Evolutionary conservation across 2,113 vertebrate genomes (phyloP), one percentile per base, ranked within the genome.

Genomic region (Patagioenas fasciata): DNA sequence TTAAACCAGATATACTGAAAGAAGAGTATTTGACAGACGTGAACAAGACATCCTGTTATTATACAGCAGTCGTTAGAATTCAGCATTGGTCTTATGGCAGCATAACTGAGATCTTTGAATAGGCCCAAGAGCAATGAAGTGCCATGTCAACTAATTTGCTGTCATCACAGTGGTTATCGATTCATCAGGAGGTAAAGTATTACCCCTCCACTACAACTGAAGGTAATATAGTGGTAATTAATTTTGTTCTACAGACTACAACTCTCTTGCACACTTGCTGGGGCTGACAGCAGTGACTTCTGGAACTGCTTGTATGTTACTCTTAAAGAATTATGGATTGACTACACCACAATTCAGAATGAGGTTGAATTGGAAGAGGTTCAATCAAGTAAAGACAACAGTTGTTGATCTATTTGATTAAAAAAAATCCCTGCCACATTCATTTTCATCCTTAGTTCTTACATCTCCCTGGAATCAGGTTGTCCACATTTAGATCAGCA

Each of bases 381-480:
- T 70, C 54, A 9, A 10, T 54, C 25, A 66, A 44, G 9, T 6
- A 66, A 93, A 82, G 19, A 15, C 15, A 91, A 36, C 3, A 36
- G 28, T 38, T 80, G 16, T 42, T 58, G 29, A 87, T 47, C 40
- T 70, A 7, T 9, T 23, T 61, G 23, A 73, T 21, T 5, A 72
- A 64, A 16, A 0, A 0, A 78, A 16, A 0, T 0, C 24, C 10
- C 29, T 4, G 9, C 6, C 44, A 44, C 44, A 44, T 88, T 82
- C 25, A 21, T 16, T 60, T 12, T 15, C 11, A 11, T 31, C 9
- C 3, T 66, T 17, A 23, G 13, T 47, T 93, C 53, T 71, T 38
- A 44, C 7, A 3, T 64, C 38, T 40, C 12, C 21, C 47, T 40
- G 47, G 80, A 64, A 13, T 40, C 13, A 40, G 18, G 5, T 24